Percentiles rank a stretch among this genome's conserved stretches.
phyloP scores from a whole-genome alignment of 2,113 vertebrate species.

The Xenopus laevis region DNA sequence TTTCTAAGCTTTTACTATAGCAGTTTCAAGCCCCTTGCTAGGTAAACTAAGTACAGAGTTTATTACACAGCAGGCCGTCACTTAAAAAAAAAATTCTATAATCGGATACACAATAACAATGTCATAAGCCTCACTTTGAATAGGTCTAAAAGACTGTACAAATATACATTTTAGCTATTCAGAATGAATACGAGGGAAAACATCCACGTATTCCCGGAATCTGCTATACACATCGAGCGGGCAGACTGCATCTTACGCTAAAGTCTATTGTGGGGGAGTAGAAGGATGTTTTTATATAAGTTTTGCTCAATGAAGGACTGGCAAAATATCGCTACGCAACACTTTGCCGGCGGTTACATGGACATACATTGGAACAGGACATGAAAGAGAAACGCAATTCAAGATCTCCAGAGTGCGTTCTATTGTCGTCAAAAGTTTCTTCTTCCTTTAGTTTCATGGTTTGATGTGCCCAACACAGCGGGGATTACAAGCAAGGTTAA shows the following conservation, averaged over 20 bases:
- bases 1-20: slow-evolving; percentile 69
- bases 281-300: slow-evolving; percentile 54
- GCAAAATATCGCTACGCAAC: neutral
- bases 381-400: slow-evolving; percentile 52
- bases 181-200: slow-evolving; percentile 78
- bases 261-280: slow-evolving; percentile 62
- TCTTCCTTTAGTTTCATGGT: slow-evolving; percentile 54
- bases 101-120: slow-evolving; percentile 82
- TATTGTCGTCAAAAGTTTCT: slow-evolving; percentile 54
- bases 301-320: neutral
- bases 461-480: slow-evolving; percentile 60
- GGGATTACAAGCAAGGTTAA: slow-evolving; percentile 30
- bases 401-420: slow-evolving; percentile 55
- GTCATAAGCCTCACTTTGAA: slow-evolving; percentile 82
- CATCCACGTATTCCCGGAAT: slow-evolving; percentile 64
- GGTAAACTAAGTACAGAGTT: slow-evolving; percentile 87
- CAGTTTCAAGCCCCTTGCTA: slow-evolving; percentile 85
- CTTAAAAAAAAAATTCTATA: slow-evolving; percentile 82
- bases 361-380: slow-evolving; percentile 48
- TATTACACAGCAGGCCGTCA: slow-evolving; percentile 93
- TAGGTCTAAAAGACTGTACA: slow-evolving; percentile 99
- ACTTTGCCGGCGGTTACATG: neutral
- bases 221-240: slow-evolving; percentile 68
- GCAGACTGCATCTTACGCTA: slow-evolving; percentile 64
- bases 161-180: slow-evolving; percentile 94